phyloP scores from a whole-genome alignment of 2,888 invertebrate species.

The Nephrotoma appendiculata region DNA sequence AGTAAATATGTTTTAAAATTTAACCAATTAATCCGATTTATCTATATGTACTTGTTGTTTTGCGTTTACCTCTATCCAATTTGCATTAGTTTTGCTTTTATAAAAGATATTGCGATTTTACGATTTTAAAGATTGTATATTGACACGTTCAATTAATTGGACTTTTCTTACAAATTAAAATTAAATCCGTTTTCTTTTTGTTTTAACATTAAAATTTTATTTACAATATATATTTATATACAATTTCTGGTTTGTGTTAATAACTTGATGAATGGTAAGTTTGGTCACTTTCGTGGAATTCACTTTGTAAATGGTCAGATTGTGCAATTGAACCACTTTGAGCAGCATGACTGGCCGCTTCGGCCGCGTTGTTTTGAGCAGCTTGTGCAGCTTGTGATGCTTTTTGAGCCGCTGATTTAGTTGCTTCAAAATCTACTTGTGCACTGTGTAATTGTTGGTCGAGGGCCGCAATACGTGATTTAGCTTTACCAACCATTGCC shows the following conservation, averaged over 20 bases:
- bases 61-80: background rate
- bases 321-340: slow-evolving; percentile 17
- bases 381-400: slow-evolving; percentile 46
- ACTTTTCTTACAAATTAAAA: background rate
- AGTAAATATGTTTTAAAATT: background rate
- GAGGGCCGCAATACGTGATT: slow-evolving; percentile 44
- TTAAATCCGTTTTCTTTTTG: background rate
- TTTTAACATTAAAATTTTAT: background rate
- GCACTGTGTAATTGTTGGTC: slow-evolving; percentile 50
- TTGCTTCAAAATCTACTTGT: slow-evolving; percentile 54
- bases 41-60: background rate
- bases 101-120: background rate
- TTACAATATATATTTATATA: background rate
- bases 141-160: background rate
- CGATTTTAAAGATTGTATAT: background rate
- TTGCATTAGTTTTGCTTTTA: background rate
- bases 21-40: background rate
- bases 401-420: slow-evolving; percentile 50
- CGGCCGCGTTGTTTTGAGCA: slow-evolving; percentile 54
- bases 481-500: slow-evolving; percentile 56
- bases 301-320: background rate
- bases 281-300: background rate
- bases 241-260: background rate
- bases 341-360: slow-evolving; percentile 51
- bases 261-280: background rate